A percentile compares a stretch with the other conserved stretches of the same genome.
Evolutionary conservation across 2,797 vertebrate genomes (phyloP).

Genomic region (Argya squamiceps): DNA sequence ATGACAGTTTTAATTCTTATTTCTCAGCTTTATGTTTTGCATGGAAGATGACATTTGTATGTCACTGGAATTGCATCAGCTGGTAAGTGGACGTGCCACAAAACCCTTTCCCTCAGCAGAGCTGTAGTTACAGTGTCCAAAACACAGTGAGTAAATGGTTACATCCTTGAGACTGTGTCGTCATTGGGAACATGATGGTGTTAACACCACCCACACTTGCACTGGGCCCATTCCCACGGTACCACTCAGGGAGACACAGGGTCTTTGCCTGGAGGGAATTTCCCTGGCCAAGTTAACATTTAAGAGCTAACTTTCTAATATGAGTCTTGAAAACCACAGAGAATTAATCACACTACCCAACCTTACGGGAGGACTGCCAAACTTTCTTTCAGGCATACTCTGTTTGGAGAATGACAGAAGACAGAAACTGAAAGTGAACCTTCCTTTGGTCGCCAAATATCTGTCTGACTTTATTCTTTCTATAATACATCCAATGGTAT

Average conservation of each 20-base stretch:
- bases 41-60: background rate
- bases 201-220: constrained; percentile 15
- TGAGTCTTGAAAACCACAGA: constrained; percentile 50
- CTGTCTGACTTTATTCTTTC: background rate
- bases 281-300: constrained; percentile 25
- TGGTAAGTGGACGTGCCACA: background rate
- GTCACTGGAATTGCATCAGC: constrained; percentile 47
- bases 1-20: background rate
- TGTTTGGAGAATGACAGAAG: background rate
- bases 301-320: constrained; percentile 56
- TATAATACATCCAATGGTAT: background rate
- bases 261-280: constrained; percentile 58
- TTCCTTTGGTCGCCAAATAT: background rate
- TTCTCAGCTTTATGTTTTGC: constrained; percentile 23
- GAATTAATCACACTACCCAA: constrained; percentile 52
- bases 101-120: background rate
- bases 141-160: constrained; percentile 14
- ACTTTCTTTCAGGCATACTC: constrained; percentile 10
- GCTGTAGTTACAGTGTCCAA: constrained; percentile 60
- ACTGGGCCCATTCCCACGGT: constrained; percentile 50
- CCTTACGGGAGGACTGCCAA: constrained; percentile 32
- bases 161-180: background rate
- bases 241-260: constrained; percentile 5
- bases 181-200: background rate
- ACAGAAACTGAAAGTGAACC: background rate